Conservation (phyloP, 2,113 vertebrate species). For the Thamnophis sirtalis region DNA sequence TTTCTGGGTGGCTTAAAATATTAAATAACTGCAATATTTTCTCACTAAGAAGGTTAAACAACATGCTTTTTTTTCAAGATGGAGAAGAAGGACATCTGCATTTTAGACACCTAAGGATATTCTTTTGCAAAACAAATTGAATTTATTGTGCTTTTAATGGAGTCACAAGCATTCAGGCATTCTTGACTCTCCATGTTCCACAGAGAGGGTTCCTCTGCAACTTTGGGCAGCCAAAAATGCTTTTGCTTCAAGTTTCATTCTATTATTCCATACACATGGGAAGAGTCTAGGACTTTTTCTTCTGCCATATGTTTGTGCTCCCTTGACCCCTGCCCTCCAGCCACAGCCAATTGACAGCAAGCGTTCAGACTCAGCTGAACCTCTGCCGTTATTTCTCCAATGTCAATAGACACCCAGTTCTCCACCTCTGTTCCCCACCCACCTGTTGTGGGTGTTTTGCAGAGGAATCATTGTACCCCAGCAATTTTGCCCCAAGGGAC, state of each 20-base stretch:
- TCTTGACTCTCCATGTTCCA: not conserved
- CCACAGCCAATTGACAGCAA: no score
- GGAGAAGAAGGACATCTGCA: not conserved
- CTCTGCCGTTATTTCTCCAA: no score
- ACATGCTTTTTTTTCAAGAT: not conserved
- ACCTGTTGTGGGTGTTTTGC: no score
- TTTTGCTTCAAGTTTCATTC: slow-evolving; percentile 22
- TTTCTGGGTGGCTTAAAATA: not conserved
- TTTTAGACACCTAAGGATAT: not conserved
- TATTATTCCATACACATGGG: not conserved
- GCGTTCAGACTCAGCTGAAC: no score
- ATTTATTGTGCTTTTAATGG: not conserved
- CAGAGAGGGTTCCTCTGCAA: not conserved
- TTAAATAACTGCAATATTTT: not conserved
- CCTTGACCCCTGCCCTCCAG: no score
- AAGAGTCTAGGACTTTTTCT: no score
- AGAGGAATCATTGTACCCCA: no score
- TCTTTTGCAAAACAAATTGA: not conserved
- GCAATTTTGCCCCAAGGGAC: no score
- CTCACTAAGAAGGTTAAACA: not conserved
- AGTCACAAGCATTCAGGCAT: not conserved
- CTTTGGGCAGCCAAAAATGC: not conserved
- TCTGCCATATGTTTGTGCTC: no score
- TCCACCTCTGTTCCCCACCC: no score
- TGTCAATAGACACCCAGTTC: no score